Evolutionary conservation across 2,797 vertebrate species (phyloP).

Genomic region (Pelobates cultripes): DNA sequence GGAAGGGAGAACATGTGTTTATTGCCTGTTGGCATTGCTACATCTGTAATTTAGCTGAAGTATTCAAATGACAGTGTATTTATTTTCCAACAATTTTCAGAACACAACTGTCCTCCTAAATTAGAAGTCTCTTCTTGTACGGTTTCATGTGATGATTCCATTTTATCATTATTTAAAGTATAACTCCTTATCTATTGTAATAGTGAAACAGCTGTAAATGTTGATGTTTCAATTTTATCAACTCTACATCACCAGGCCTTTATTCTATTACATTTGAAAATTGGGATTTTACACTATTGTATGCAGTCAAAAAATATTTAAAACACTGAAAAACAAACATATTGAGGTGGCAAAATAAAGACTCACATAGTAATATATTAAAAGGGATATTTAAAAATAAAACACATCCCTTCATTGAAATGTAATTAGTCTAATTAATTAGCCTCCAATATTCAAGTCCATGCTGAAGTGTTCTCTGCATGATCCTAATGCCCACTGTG

Average conservation of each 20-base stretch:
- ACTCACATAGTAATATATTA: no score
- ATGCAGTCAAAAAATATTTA: no score
- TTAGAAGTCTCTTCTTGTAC: not conserved
- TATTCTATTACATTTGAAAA: not conserved
- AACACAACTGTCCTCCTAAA: not conserved
- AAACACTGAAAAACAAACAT: no score
- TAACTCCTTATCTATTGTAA: not conserved
- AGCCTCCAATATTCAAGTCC: no score
- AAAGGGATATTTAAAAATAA: no score
- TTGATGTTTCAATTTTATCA: not conserved
- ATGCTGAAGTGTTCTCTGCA: no score
- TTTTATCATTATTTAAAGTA: not conserved
- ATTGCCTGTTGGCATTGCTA: not conserved
- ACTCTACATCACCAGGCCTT: not conserved
- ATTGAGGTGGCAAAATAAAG: no score
- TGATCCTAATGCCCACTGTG: no score
- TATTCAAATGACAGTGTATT: slow-evolving; percentile 10
- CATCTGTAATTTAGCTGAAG: slow-evolving; percentile 10
- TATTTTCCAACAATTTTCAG: not conserved
- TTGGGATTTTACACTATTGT: not conserved
- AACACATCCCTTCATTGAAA: no score
- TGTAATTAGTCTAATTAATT: no score
- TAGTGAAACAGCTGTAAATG: no score
- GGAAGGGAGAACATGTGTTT: not conserved
- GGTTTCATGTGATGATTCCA: not conserved